Base-by-base conservation (phyloP, 1,140 invertebrate genomes). In the Thalassaphorura encarpata region DNA sequence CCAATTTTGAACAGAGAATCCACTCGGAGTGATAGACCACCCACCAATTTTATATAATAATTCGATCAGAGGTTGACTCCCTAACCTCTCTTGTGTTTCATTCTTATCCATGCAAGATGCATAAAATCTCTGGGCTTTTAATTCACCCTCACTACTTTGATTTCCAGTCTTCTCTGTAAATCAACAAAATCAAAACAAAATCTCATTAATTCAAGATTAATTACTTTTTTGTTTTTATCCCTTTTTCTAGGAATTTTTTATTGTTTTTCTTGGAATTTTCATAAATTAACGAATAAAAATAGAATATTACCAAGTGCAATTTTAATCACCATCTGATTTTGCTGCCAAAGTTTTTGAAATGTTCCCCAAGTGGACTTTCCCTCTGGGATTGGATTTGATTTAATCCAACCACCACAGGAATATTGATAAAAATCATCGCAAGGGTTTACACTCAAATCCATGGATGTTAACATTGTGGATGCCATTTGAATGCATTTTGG, bases 351-450 rank as follows among this genome's bases (percentile, higher is more conserved):
- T 70, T 94, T 92, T 41, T 84, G 84, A 71, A 96, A 96, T n/a
- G 89, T 93, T 19, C 88, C 88, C 92, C 92, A 96, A 48, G 82
- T 84, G n/a, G 85, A 85, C 40, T 60, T 56, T 41, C 72, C 73
- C n/a, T 69, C 75, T 0, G 79, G 79, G 40, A 79, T 73, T 3
- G 77, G 75, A 67, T 79, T 77, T 5, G 63, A 65, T 41, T 71
- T 67, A 19, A 79, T 70, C 78, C 78, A 80, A 1, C 75, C 73
- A 4, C 78, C 78, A 61, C 80, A 82, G 0, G 79, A 70, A 64
- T 77, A 82, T 55, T 86, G 77, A 71, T 96, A 98, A 73, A 97
- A 98, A 72, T 98, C 90, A 8, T 90, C 78, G 70, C 95, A 98
- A 0, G 94, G 93, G 70, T 95, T 78, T 2, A 83, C 77, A 1